These are phyloP conservation scores for Cyaniris semiargus DNA, from an alignment of 2,888 invertebrate species.

Conservation along the genomic window DNA sequence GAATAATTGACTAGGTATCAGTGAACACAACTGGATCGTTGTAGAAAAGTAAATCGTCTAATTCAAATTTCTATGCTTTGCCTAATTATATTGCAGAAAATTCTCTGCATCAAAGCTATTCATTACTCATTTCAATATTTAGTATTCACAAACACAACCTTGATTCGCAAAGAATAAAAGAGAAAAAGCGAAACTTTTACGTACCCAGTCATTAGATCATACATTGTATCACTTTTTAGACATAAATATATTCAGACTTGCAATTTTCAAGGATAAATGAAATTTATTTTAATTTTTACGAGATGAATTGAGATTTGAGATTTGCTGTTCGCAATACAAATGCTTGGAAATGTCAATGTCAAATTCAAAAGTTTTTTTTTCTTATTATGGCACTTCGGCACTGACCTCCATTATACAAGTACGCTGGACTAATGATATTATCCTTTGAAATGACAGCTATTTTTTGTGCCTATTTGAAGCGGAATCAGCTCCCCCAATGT, in stretches of 20 bases:
- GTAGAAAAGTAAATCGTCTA: background rate
- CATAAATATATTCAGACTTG: background rate
- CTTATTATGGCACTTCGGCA: too few relatives aligned
- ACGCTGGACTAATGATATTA: too few relatives aligned
- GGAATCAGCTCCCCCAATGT: too few relatives aligned
- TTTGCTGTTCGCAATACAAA: slow-evolving; percentile 6
- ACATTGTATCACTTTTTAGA: slow-evolving; percentile 17
- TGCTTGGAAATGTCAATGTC: slow-evolving; percentile 21
- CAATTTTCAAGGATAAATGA: slow-evolving; percentile 13
- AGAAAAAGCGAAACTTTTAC: background rate
- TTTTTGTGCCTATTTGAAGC: too few relatives aligned
- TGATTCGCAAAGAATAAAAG: background rate
- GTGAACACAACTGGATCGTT: background rate
- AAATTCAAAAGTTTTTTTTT: background rate
- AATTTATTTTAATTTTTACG: slow-evolving; percentile 19
- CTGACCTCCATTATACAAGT: too few relatives aligned
- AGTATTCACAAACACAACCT: background rate
- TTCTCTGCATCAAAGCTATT: background rate
- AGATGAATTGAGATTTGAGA: slow-evolving; percentile 3
- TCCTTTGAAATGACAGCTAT: too few relatives aligned
- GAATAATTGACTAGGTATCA: background rate
- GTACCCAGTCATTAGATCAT: slow-evolving; percentile 10
- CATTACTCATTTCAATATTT: background rate
- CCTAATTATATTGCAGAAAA: background rate
- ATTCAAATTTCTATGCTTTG: background rate